Base-by-base conservation (phyloP, 2,888 invertebrate genomes). In the Ariolimax columbianus region DNA sequence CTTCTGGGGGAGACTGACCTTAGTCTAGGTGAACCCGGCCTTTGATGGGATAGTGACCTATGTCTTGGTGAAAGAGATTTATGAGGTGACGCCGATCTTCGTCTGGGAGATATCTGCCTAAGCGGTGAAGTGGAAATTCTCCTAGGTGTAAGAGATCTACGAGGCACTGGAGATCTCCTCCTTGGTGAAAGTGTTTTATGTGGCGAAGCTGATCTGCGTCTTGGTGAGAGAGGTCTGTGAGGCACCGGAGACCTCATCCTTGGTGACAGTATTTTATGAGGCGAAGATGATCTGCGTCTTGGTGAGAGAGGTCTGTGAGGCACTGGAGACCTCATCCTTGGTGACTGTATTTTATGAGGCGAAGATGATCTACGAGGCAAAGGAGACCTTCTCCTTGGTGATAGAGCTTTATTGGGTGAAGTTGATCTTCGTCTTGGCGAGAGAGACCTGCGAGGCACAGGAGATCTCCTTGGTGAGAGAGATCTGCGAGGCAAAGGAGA, bases 41-140 rank as follows among this genome's bases (percentile, higher is more conserved):
- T 82, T 11, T 80, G 79, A 66, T 63, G 59, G 51, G 40, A 38
- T 30, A 33, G 40, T 43, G 70, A 38, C 66, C 79, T 75, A 43
- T 40, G 40, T 83, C 78, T 84, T 55, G 83, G 79, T 26, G 82
- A 85, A 26, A 70, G 1, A 43, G 80, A 33, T 47, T 30, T 80
- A 33, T 30, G 80, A 33, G 59, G 38, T 14, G 66, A 63, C 55
- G 47, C 1, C 77, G 75, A 59, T 72, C 72, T 82, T 30, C 26
- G 26, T 59, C 43, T 73, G 26, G 82, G 75, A 30, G 82, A 82
- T 59, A 30, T 23, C 30, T 40, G 6, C 63, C 59, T n/a, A 40
- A 2, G 63, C 9, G 75, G 47, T 30, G 43, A 33, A 59, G 43
- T n/a, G 40, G 19, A 55, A n/a, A 26, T 82, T 55, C n/a, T 40